phyloP scores from a whole-genome alignment of 2,113 vertebrate genomes.

The Paradoxurus hermaphroditus region DNA sequence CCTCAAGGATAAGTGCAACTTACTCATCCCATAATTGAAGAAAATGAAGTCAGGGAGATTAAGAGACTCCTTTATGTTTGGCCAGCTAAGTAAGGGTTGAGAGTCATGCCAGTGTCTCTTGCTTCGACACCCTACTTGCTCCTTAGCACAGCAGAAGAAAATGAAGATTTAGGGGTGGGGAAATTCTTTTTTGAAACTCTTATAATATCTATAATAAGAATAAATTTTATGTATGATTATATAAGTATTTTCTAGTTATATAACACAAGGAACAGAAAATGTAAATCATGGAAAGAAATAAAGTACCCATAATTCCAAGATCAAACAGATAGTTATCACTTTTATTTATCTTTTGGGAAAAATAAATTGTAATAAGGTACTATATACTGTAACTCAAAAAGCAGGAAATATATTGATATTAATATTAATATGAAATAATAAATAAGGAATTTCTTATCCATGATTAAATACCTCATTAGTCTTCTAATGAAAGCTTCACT shows the following conservation, averaged over 20 bases:
- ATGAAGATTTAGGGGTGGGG: background rate
- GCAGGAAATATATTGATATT: background rate
- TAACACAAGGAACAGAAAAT: background rate
- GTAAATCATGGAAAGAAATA: background rate
- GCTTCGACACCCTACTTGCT: background rate
- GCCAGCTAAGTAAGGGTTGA: background rate
- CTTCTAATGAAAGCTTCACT: background rate
- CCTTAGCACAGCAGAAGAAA: background rate
- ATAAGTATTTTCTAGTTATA: background rate
- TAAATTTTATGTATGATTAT: background rate
- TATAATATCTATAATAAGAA: background rate
- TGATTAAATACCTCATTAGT: background rate
- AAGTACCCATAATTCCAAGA: background rate
- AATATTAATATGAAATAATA: too few relatives aligned
- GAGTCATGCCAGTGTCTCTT: background rate
- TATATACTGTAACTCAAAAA: background rate
- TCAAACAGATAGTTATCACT: background rate
- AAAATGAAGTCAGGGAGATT: background rate
- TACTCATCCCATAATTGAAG: background rate
- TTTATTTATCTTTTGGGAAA: background rate
- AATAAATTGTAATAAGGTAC: background rate
- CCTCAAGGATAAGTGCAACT: background rate
- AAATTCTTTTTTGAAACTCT: background rate
- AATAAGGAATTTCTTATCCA: background rate
- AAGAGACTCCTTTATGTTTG: background rate